Conservation (phyloP, 1,140 invertebrate species). For the Aphaenogaster ashmeadi region DNA sequence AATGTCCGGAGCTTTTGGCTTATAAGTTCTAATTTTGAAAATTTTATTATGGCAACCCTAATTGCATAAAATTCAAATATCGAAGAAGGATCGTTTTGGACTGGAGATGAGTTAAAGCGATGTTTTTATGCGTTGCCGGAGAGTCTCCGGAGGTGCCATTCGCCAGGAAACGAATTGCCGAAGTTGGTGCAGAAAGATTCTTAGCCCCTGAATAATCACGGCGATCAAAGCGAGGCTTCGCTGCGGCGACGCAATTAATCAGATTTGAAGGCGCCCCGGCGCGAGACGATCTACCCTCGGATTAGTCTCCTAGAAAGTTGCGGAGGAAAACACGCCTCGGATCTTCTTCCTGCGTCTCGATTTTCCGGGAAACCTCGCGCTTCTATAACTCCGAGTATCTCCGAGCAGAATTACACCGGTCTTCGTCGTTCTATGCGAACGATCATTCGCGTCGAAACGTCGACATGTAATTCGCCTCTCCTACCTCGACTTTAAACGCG, state of each 20-base stretch:
- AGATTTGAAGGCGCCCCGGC: slow-evolving; percentile 22
- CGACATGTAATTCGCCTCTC: not conserved
- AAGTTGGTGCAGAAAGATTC: slow-evolving; percentile 7
- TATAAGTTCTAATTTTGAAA: too few species aligned
- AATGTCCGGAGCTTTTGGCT: too few species aligned
- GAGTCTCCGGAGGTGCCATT: not conserved
- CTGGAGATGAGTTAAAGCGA: not conserved
- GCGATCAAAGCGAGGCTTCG: slow-evolving; percentile 22
- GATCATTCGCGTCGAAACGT: not conserved
- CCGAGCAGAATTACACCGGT: not conserved
- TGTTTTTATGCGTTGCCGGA: not conserved
- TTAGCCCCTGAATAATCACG: not conserved
- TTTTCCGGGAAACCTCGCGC: not conserved
- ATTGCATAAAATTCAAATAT: not conserved
- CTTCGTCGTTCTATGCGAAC: slow-evolving; percentile 2
- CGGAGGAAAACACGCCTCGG: not conserved
- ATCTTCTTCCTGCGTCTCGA: not conserved
- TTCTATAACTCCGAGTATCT: not conserved
- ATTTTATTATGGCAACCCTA: too few species aligned
- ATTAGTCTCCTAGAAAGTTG: not conserved
- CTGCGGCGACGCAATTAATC: slow-evolving; percentile 35
- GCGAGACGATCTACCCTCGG: not conserved
- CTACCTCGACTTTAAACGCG: not conserved
- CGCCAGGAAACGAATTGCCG: slow-evolving; percentile 14
- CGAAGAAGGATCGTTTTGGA: not conserved